These are phyloP conservation scores for Aplocera efformata DNA, from an alignment of 2,888 invertebrate genomes.

Conservation along the genomic window DNA sequence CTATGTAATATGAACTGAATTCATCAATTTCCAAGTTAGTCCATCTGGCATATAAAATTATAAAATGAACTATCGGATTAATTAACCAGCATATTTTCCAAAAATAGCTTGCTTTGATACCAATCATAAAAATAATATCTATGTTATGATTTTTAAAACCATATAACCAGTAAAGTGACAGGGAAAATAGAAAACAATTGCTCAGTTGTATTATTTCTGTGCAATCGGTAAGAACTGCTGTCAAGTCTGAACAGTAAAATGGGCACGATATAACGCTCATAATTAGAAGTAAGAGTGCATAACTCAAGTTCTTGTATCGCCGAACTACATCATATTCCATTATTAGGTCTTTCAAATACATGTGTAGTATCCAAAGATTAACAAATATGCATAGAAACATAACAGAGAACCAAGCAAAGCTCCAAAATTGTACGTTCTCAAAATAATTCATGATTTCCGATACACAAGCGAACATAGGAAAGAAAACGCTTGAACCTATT, in stretches of 20 bases:
- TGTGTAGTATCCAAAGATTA: slow-evolving; percentile 53
- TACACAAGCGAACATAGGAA: slow-evolving; percentile 51
- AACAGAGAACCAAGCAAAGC: slow-evolving; percentile 58
- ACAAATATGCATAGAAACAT: slow-evolving; percentile 50
- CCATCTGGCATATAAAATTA: slow-evolving; percentile 40
- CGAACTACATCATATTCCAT: slow-evolving; percentile 30
- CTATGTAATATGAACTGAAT: slow-evolving; percentile 39
- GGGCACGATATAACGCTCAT: slow-evolving; percentile 50
- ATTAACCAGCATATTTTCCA: slow-evolving; percentile 60
- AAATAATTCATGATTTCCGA: slow-evolving; percentile 63
- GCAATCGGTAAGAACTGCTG: slow-evolving; percentile 46
- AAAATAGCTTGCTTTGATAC: slow-evolving; percentile 61
- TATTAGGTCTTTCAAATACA: slow-evolving; percentile 49
- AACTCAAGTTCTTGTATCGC: slow-evolving; percentile 38
- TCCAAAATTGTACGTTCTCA: slow-evolving; percentile 51
- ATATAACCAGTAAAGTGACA: slow-evolving; percentile 66
- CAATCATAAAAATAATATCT: slow-evolving; percentile 72
- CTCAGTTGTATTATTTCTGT: slow-evolving; percentile 53
- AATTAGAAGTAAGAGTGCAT: slow-evolving; percentile 35
- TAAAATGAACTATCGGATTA: slow-evolving; percentile 49
- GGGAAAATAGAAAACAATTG: slow-evolving; percentile 53
- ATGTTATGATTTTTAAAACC: slow-evolving; percentile 58
- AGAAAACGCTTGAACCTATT: slow-evolving; percentile 46
- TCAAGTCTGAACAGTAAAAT: slow-evolving; percentile 60
- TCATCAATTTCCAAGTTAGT: slow-evolving; percentile 28